Evolutionary conservation across 2,797 vertebrate genomes (phyloP), one percentile per base, ranked within the genome.

Genomic region (Acipenser transmontanus): DNA sequence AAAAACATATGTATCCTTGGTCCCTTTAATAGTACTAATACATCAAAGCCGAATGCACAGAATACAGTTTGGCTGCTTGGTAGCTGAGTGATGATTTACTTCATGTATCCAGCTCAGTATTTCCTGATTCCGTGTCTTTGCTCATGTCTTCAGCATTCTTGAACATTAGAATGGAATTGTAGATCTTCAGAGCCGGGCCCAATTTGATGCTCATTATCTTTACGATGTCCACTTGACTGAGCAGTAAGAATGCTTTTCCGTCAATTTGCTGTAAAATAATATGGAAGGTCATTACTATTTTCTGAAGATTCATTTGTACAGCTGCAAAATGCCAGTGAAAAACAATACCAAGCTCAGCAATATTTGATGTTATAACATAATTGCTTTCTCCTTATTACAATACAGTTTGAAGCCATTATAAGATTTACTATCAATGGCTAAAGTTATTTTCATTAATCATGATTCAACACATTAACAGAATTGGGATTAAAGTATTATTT

Each of bases 111-210:
- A 57, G 63, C 52, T 74, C 66, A 54, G 66, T 72, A 73, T 69
- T 63, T 64, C 66, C 63, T 20, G 75, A 70, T 52, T 69, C 72
- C 76, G 52, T 79, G 2, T 34, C 34, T 34, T 34, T 34, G 34
- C 34, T 34, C 34, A 34, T 34, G 10, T 91, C 89, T 66, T 89
- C 86, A 3, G 89, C 87, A 5, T 87, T 84, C 76, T 91, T 93
- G 78, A 96, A 92, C 92, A 94, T 94, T 67, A 94, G 87, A 76
- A 95, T 96, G 71, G 93, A 93, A n/a, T 93, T 95, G 82, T 93
- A 96, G 71, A 97, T 95, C 85, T 96, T 98, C 70, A 96, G 87
- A 7, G 94, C 94, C 1, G 95, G 95, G 6, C 94, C 95, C 61
- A 96, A 88, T 77, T 98, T 95, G 80, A 96, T 91, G 56, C 89